These are phyloP conservation scores for Bombus superbus DNA, from an alignment of 1,140 invertebrate species.

Conservation along the genomic window DNA sequence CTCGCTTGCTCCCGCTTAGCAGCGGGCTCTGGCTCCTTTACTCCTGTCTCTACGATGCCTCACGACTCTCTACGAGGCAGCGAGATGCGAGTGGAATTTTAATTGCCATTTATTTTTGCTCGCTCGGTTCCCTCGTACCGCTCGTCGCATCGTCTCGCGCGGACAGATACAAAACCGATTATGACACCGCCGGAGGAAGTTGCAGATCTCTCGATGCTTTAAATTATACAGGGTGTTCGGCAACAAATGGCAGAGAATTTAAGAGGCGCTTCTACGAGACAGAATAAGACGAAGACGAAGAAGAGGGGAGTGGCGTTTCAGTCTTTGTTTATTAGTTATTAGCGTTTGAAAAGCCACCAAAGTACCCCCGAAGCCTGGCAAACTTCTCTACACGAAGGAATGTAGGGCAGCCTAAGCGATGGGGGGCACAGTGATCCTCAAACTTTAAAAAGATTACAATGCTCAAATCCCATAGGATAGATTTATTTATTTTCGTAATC, in stretches of 20 bases:
- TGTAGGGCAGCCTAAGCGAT: neutral
- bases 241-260: neutral
- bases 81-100: conserved; percentile 66
- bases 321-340: neutral
- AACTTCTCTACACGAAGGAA: neutral
- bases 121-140: conserved; percentile 49
- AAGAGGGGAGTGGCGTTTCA: neutral
- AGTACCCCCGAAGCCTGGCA: neutral
- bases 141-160: conserved; percentile 50
- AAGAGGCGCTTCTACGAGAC: neutral
- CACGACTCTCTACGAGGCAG: conserved; percentile 49
- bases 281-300: neutral
- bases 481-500: no score
- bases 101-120: conserved; percentile 70
- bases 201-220: conserved; percentile 58
- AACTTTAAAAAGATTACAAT: neutral
- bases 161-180: conserved; percentile 66
- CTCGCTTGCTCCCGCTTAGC: neutral
- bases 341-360: neutral
- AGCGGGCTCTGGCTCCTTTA: neutral
- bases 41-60: conserved; percentile 43
- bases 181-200: conserved; percentile 65
- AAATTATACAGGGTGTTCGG: conserved; percentile 50
- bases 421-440: neutral
- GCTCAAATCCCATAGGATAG: neutral